These are phyloP conservation scores for Celastrina argiolus DNA, from an alignment of 2,888 invertebrate species.

Conservation along the genomic window DNA sequence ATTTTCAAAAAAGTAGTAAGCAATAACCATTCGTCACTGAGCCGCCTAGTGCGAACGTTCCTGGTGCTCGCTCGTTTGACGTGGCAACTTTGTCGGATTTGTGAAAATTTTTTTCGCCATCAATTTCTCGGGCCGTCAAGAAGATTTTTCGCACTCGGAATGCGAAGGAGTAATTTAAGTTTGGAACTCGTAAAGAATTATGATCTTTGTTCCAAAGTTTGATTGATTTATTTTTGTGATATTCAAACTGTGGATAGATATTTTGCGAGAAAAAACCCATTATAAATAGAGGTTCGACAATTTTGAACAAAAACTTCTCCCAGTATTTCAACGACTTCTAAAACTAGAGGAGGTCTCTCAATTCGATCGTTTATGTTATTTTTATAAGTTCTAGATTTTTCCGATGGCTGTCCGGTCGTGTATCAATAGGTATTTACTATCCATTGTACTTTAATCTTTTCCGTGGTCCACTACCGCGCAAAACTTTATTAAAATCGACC, in stretches of 20 bases:
- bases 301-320: too few relatives aligned
- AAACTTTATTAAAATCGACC: too few relatives aligned
- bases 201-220: slow-evolving; percentile 74
- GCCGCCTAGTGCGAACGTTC: neutral
- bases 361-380: too few relatives aligned
- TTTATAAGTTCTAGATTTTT: too few relatives aligned
- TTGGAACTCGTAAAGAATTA: slow-evolving; percentile 72
- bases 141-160: slow-evolving; percentile 77
- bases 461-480: too few relatives aligned
- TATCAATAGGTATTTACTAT: too few relatives aligned
- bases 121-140: slow-evolving; percentile 76
- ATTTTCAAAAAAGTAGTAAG: neutral
- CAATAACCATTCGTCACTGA: neutral
- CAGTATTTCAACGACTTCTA: too few relatives aligned
- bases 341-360: too few relatives aligned
- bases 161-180: slow-evolving; percentile 77
- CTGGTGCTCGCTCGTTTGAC: slow-evolving; percentile 75
- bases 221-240: slow-evolving; percentile 64
- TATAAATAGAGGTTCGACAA: too few relatives aligned
- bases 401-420: too few relatives aligned
- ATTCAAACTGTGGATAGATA: neutral
- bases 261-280: too few relatives aligned
- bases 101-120: slow-evolving; percentile 66
- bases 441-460: too few relatives aligned
- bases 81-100: slow-evolving; percentile 71